A percentile compares a stretch with the other conserved stretches of the same genome.
These are phyloP conservation scores for Apteryx mantelli DNA, from an alignment of 2,113 vertebrate genomes.

Conservation along the genomic window DNA sequence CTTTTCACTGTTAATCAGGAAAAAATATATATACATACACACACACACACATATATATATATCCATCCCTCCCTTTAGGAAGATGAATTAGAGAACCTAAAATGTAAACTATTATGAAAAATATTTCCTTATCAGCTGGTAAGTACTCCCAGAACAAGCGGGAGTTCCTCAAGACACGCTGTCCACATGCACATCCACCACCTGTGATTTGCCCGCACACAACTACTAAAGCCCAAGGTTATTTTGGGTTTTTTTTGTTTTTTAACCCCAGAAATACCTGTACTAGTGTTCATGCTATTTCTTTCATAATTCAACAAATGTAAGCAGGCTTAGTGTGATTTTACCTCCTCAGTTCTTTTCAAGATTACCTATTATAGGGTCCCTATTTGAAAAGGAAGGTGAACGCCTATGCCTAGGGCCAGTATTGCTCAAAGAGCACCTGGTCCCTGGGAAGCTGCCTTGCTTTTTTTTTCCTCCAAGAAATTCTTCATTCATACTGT, in stretches of 20 bases:
- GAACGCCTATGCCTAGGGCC: neutral
- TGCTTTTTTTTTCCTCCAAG: neutral
- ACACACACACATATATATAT: no score
- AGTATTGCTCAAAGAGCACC: neutral
- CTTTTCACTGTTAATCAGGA: neutral
- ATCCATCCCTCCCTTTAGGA: neutral
- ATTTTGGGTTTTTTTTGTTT: neutral
- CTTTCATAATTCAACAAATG: neutral
- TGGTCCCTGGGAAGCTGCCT: neutral
- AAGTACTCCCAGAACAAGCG: neutral
- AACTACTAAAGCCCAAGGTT: neutral
- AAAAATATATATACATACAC: no score
- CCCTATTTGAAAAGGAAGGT: neutral
- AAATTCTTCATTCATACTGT: neutral
- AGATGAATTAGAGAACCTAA: neutral
- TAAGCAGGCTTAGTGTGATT: neutral
- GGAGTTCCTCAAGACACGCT: neutral
- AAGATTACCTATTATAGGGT: neutral
- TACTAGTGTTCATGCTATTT: neutral
- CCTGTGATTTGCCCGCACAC: neutral
- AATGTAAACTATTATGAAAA: neutral
- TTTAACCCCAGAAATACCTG: neutral
- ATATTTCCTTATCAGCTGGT: neutral
- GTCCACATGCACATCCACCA: neutral
- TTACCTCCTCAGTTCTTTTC: neutral